Conservation (phyloP, 2,113 vertebrate species). For the Abramis brama region DNA sequence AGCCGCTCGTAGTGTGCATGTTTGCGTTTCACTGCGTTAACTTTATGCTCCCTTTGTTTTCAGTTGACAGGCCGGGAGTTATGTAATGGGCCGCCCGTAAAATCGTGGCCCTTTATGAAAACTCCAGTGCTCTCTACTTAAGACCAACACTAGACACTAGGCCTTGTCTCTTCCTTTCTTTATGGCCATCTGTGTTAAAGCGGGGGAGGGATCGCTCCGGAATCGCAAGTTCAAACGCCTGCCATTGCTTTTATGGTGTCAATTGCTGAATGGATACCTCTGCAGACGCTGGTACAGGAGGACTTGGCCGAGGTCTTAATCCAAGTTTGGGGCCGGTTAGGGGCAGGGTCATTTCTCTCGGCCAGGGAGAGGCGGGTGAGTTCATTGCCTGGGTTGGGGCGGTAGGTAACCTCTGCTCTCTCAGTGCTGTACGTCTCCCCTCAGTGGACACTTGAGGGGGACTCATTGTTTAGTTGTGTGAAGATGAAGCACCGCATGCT, state of each 20-base stretch:
- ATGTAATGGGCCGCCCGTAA: slow-evolving; percentile 74
- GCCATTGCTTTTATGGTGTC: slow-evolving; percentile 72
- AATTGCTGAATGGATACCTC: slow-evolving; percentile 66
- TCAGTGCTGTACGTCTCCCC: slow-evolving; percentile 68
- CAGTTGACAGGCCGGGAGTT: slow-evolving; percentile 69
- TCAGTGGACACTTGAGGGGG: slow-evolving; percentile 66
- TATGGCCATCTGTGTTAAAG: slow-evolving; percentile 62
- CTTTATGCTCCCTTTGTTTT: slow-evolving; percentile 79
- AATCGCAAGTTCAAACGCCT: slow-evolving; percentile 68
- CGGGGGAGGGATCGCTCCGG: slow-evolving; percentile 47
- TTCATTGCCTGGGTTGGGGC: slow-evolving; percentile 48
- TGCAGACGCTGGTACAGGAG: slow-evolving; percentile 50
- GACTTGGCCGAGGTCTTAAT: slow-evolving; percentile 52
- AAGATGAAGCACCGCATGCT: slow-evolving; percentile 69
- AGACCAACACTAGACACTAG: slow-evolving; percentile 65
- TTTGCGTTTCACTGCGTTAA: slow-evolving; percentile 78
- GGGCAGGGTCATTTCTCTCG: slow-evolving; percentile 53
- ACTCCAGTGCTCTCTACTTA: slow-evolving; percentile 66
- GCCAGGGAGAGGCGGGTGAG: slow-evolving; percentile 59
- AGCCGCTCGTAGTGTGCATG: slow-evolving; percentile 60
- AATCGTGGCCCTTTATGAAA: slow-evolving; percentile 66
- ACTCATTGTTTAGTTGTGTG: slow-evolving; percentile 74
- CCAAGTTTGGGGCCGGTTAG: slow-evolving; percentile 55
- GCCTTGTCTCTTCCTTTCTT: slow-evolving; percentile 64
- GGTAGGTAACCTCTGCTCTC: slow-evolving; percentile 62